Evolutionary conservation across 2,888 invertebrate genomes (phyloP).

Genomic region (Cryptophagus acutangulus): DNA sequence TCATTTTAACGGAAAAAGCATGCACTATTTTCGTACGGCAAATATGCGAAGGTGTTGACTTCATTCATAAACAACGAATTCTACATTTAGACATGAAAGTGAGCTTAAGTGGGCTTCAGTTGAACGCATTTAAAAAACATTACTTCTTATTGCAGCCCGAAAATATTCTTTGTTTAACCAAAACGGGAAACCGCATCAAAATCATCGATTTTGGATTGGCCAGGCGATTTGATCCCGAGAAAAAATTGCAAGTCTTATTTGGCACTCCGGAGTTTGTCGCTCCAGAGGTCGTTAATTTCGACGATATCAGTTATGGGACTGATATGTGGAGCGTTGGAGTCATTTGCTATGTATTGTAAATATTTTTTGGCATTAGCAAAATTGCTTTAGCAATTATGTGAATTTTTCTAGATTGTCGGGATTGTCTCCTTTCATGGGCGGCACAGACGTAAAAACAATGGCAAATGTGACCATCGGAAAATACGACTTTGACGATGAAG

Average conservation of each 20-base stretch:
- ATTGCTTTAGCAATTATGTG: neutral
- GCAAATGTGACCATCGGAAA: conserved; percentile 97
- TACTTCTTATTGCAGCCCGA: conserved; percentile 70
- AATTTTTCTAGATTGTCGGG: conserved; percentile 73
- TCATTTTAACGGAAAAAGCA: conserved; percentile 91
- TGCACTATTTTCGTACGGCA: conserved; percentile 97
- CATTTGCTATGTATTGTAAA: conserved; percentile 97
- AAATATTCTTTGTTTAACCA: conserved; percentile 94
- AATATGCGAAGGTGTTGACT: conserved; percentile 96
- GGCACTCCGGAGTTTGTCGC: conserved; percentile 99
- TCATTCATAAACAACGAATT: conserved; percentile 93
- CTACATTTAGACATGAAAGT: conserved; percentile 98
- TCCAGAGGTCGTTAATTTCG: conserved; percentile 98
- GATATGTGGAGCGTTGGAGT: conserved; percentile 99
- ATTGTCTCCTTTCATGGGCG: conserved; percentile 97
- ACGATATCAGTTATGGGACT: conserved; percentile 90
- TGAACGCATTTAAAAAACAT: neutral
- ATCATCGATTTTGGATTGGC: conserved; percentile 98
- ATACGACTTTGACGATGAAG: conserved; percentile 96
- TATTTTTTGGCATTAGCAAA: conserved; percentile 35
- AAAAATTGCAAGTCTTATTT: conserved; percentile 89
- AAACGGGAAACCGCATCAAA: conserved; percentile 96
- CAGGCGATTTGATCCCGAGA: conserved; percentile 83
- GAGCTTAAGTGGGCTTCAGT: conserved; percentile 25
- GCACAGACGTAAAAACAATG: conserved; percentile 95